Base-by-base conservation (phyloP, 2,888 invertebrate genomes). In the Galerucella pusilla region DNA sequence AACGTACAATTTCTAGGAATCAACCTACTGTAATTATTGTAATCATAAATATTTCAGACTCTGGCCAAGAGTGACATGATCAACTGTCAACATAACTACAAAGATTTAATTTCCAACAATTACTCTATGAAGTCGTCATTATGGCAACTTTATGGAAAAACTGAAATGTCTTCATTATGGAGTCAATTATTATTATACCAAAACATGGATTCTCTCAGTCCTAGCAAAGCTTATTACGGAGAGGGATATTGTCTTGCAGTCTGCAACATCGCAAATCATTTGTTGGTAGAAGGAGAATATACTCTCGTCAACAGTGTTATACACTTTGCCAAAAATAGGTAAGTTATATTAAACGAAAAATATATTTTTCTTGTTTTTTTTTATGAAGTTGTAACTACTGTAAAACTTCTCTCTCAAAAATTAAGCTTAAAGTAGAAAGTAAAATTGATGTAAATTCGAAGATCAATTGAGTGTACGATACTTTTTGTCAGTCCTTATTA, bases 71-170 rank as follows among this genome's bases (percentile, higher is more conserved):
- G 96, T 78, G 97, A 97, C 83, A 91, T 95, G 14, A 89, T 96
- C 11, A 97, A 96, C 87, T 95, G 94, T 85, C 93, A 95, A 78
- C 94, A 96, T 85, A 94, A 95, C 0, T 91, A 95, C 88, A 90
- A 93, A 3, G 96, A 96, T 81, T 89, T 97, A 71, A 93, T 94
- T 77, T 93, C 94, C 78, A 93, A 94, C 78, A 94, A 94, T 28
- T 91, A 94, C 80, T 93, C 94, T 0, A 93, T 96, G 87, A 93
- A 95, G 80, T 93, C 96, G 0, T 94, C 95, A 0, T 89, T 97
- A 11, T 97, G 97, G 97, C 91, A 93, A 14, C 91, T 95, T 72
- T 97, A 96, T 85, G 97, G 97, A 0, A 94, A 96, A 86, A 92
- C 93, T 1, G 94, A 96, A 86, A 93, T 96, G 91, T 93, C 94